These are phyloP conservation scores for Noctua fimbriata DNA, from an alignment of 2,888 invertebrate species.

Conservation along the genomic window DNA sequence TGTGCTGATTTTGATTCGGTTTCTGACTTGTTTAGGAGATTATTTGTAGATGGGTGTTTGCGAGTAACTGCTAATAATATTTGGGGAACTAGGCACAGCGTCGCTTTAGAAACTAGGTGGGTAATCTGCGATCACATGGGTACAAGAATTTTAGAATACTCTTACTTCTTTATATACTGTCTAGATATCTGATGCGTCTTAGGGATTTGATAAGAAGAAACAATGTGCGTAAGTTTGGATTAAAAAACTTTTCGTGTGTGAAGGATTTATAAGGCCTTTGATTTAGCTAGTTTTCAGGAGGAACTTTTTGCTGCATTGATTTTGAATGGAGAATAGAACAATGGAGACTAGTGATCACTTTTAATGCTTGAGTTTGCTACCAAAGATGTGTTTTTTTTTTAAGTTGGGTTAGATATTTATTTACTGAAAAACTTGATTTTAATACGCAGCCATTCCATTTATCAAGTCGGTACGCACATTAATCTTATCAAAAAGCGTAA, in stretches of 20 bases:
- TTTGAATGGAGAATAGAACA: background rate
- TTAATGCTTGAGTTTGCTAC: background rate
- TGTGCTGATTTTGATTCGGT: slow-evolving; percentile 20
- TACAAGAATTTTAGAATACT: no score
- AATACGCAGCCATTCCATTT: background rate
- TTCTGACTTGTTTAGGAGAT: background rate
- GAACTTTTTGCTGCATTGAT: background rate
- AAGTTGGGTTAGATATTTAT: background rate
- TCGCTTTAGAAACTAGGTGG: no score
- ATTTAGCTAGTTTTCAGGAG: background rate
- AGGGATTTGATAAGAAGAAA: background rate
- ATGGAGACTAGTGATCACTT: no score
- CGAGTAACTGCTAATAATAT: background rate
- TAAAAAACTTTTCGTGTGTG: background rate
- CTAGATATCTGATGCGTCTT: no score
- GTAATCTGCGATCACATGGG: background rate
- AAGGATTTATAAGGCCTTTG: background rate
- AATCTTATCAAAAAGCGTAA: slow-evolving; percentile 21
- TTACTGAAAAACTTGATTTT: background rate
- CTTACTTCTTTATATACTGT: no score
- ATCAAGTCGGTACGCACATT: background rate
- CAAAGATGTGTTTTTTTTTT: no score
- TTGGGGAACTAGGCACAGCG: background rate
- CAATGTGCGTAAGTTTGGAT: no score
- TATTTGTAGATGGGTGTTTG: background rate